Evolutionary conservation across 2,113 vertebrate species (phyloP).

Genomic region (Mionectes macconnelli): DNA sequence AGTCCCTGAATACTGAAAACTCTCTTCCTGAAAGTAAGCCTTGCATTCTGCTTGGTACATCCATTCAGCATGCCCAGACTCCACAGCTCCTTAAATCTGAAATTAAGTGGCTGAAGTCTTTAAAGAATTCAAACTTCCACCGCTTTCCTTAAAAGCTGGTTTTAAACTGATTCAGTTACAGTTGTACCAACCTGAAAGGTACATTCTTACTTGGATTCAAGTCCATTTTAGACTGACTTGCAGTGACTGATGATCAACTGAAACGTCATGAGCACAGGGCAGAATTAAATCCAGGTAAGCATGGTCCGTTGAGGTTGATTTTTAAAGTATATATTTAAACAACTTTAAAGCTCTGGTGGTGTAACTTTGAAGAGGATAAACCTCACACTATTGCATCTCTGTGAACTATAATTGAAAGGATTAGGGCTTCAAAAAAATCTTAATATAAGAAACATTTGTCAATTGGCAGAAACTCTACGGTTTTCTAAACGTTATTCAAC

Average conservation of each 20-base stretch:
- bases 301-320: not conserved
- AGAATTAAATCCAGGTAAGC: not conserved
- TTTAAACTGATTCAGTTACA: not conserved
- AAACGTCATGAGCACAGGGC: not conserved
- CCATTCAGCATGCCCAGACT: not conserved
- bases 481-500: not conserved
- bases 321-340: not conserved
- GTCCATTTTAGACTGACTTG: not conserved
- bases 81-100: not conserved
- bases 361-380: not conserved
- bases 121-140: not conserved
- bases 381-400: not conserved
- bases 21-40: not conserved
- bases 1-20: not conserved
- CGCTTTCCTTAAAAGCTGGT: not conserved
- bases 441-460: not conserved
- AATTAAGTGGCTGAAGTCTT: not conserved
- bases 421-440: not conserved
- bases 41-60: not conserved
- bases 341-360: not conserved
- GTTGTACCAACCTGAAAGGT: not conserved
- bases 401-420: not conserved
- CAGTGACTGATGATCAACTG: not conserved
- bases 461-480: not conserved
- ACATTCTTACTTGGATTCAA: not conserved